Evolutionary conservation across 2,797 vertebrate species (phyloP).

Genomic region (Bryconaethiops microstoma): DNA sequence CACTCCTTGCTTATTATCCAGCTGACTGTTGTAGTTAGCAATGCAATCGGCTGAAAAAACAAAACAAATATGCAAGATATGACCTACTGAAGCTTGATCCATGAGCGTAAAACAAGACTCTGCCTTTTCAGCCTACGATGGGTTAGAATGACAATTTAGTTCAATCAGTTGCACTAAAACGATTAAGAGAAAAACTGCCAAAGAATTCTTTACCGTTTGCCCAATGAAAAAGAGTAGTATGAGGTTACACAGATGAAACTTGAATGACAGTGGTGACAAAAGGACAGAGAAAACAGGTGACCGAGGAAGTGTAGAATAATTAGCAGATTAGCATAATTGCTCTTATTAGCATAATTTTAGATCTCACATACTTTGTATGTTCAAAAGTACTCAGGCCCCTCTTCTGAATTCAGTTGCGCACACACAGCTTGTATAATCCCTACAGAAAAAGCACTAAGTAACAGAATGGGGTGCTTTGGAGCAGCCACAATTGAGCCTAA

Average conservation of each 20-base stretch:
- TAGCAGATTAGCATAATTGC: too few relatives aligned
- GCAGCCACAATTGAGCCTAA: not conserved
- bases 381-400: too few relatives aligned
- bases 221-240: too few relatives aligned
- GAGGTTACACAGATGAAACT: not conserved
- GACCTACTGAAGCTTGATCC: not conserved
- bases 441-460: not conserved
- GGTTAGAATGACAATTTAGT: not conserved
- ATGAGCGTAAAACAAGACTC: too few relatives aligned
- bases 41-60: conserved; percentile 95
- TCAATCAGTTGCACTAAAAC: not conserved
- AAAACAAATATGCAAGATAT: not conserved
- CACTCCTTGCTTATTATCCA: conserved; percentile 99
- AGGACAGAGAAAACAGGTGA: not conserved
- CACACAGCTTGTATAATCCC: not conserved
- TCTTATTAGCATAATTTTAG: not conserved
- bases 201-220: too few relatives aligned
- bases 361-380: not conserved
- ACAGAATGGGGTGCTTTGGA: not conserved
- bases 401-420: not conserved
- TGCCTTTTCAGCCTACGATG: not conserved
- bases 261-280: not conserved
- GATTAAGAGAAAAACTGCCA: not conserved
- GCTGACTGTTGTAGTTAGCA: conserved; percentile 99
- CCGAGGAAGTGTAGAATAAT: too few relatives aligned